Evolutionary conservation across 92 coral and sea anemone genomes (phyloP).

Genomic region (Blastomussa wellsi): DNA sequence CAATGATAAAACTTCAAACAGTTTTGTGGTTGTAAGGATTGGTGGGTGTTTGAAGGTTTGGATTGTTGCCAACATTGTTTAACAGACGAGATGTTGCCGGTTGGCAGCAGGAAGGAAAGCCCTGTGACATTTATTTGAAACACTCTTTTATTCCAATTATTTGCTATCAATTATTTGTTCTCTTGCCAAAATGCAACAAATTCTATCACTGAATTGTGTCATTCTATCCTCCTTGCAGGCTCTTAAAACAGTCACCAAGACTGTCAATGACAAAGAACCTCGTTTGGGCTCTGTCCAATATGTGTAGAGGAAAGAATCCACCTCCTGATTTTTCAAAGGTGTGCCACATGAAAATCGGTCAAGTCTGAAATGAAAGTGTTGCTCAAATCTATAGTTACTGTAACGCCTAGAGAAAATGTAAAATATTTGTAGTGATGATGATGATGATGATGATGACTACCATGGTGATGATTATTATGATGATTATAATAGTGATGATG

Average conservation of each 20-base stretch:
- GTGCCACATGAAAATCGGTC: neutral
- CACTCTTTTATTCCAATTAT: neutral
- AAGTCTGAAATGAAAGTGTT: neutral
- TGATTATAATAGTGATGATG: neutral
- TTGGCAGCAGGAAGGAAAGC: neutral
- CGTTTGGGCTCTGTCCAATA: slow-evolving; percentile 95
- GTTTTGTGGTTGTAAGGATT: too few relatives aligned
- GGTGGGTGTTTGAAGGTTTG: too few relatives aligned
- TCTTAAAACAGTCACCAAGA: slow-evolving; percentile 80
- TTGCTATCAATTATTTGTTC: neutral
- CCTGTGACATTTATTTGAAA: neutral
- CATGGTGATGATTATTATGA: neutral
- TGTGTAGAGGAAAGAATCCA: slow-evolving; percentile 96
- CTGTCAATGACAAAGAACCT: slow-evolving; percentile 92
- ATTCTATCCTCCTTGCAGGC: slow-evolving; percentile 49
- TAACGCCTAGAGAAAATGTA: neutral
- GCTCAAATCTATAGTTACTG: neutral
- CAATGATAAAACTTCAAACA: neutral
- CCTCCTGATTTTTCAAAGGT: slow-evolving; percentile 99
- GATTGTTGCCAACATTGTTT: neutral
- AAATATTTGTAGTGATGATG: neutral
- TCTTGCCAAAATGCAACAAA: neutral
- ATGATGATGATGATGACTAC: neutral
- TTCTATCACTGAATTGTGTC: neutral
- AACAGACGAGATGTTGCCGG: neutral